Evolutionary conservation across 1,140 invertebrate genomes (phyloP), one percentile per base, ranked within the genome.

Genomic region (Zaprionus nigranus): DNA sequence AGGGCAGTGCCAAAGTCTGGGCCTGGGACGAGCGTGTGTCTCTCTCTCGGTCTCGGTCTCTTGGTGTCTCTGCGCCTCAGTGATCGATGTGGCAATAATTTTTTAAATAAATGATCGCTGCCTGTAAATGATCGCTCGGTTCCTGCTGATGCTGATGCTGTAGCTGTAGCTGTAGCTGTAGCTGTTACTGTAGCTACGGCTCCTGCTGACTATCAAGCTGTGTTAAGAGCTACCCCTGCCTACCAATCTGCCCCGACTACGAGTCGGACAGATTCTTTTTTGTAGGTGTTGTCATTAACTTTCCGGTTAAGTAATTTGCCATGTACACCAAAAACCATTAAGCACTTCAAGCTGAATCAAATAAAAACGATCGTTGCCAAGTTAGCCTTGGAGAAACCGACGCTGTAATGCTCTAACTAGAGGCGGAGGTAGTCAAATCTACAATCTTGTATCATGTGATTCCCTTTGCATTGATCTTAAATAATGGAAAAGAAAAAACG

Each of bases 51-150:
- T 9, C 28, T 60, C 57, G 6, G 28, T 20, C 26, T 17, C 73
- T 54, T 61, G 51, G 60, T 67, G 69, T 75, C 71, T 86, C 66
- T 79, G 78, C 49, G 68, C 49, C 38, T 59, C 17, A 62, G 75
- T 91, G 86, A 90, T 90, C 86, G 87, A 91, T 90, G 86, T 91
- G 90, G 86, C 83, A 90, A 90, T 90, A 90, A 90, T 90, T 91
- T 91, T 91, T 90, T 82, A 90, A 90, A 90, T 91, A 90, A 91
- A 90, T 88, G 86, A 91, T 90, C 83, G 81, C 69, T 71, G 68
- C 75, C 75, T 88, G 81, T 90, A 90, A 88, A 84, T 90, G 84
- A 90, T 84, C 78, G 69, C 75, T 71, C 70, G 53, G 75, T 75
- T 81, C 65, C 81, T 49, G 30, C 64, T 46, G 57, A 24, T 20